Conservation (phyloP, 1,140 invertebrate species). For the Hestina assimilis region DNA sequence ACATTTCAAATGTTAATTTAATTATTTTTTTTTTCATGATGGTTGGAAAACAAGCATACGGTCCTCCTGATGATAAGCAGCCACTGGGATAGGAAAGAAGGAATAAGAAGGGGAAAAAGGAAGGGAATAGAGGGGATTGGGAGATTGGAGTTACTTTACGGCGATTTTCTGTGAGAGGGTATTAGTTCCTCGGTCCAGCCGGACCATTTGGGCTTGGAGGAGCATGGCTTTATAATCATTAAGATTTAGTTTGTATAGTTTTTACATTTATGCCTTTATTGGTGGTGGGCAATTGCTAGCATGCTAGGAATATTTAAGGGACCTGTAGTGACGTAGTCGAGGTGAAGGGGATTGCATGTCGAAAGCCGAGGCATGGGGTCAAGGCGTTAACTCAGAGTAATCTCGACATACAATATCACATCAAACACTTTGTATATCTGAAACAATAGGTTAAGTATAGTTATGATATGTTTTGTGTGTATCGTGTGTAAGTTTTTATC, state of each 20-base stretch:
- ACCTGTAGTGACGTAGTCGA: constrained; percentile 84
- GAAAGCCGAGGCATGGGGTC: constrained; percentile 77
- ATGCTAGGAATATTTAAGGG: constrained; percentile 49
- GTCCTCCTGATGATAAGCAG: no score
- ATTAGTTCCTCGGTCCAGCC: no score
- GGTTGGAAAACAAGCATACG: no score
- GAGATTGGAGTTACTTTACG: no score
- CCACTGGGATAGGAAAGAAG: no score
- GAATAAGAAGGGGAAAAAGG: no score
- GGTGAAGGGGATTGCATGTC: constrained; percentile 83
- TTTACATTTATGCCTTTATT: not conserved
- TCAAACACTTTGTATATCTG: constrained; percentile 75
- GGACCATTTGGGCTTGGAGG: no score
- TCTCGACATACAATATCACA: constrained; percentile 69
- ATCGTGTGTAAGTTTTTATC: not conserved
- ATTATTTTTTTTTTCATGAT: no score
- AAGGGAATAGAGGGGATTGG: no score
- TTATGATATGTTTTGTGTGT: constrained; percentile 19
- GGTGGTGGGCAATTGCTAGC: constrained; percentile 15
- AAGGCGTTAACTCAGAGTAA: constrained; percentile 61
- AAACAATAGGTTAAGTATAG: constrained; percentile 61
- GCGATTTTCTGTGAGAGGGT: no score
- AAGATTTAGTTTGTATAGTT: not conserved
- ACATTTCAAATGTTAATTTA: no score
- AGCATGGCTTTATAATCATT: no score